Base-by-base conservation (phyloP, 2,888 invertebrate species). In the Blera fallax region DNA sequence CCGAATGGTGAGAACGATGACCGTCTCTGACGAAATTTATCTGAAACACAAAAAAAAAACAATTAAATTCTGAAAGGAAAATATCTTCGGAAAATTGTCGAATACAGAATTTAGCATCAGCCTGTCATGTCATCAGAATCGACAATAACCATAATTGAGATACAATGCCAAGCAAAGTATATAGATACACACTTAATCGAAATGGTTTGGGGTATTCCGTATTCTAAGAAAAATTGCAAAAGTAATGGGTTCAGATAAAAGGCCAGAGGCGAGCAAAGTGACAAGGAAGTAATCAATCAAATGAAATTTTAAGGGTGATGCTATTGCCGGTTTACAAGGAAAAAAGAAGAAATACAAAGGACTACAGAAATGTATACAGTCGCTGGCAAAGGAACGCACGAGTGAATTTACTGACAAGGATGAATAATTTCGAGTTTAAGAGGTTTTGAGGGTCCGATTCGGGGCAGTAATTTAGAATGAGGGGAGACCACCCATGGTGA, bases 1-100 rank as follows among this genome's bases (percentile, higher is more conserved):
- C 94, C 92, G 87, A 93, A 91, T 54, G 93, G 93, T 67, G 94
- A 94, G 92, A 94, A 94, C 83, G 95, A 95, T 89, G 95, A 94
- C 88, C 95, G 94, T 92, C 95, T 94, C 94, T 95, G 94, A 91
- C 93, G 94, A 90, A 92, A 91, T 65, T 90, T 90, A 89, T 92
- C 92, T 92, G 67, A 6, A 84, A 78, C 34, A n/a, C 27, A 58
- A n/a, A 52, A 43, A 29, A 18, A 62, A 62, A 34, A 60, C 5
- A 8, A 10, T 14, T 45, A 27, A 48, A 16, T 21, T 1, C n/a
- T n/a, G n/a, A n/a, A n/a, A n/a, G n/a, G n/a, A n/a, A n/a, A n/a
- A n/a, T n/a, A n/a, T n/a, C n/a, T n/a, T n/a, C n/a, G n/a, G n/a
- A n/a, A n/a, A n/a, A n/a, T n/a, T n/a, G n/a, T n/a, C n/a, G 11